Conservation (phyloP, 1,140 invertebrate species). For the Hypsibius dujardini region DNA sequence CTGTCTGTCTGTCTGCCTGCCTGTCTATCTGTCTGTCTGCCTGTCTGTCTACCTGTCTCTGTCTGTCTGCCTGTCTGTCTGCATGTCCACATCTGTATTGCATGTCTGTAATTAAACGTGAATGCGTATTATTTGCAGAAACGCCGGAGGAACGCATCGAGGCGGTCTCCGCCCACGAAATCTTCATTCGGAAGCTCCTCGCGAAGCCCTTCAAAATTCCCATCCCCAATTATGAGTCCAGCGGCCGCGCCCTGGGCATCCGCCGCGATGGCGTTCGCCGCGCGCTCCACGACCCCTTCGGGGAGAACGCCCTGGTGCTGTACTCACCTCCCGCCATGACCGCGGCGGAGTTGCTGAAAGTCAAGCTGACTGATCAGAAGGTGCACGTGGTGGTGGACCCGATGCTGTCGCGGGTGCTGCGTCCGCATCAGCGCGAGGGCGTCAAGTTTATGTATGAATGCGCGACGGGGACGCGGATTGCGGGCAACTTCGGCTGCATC, state of each 20-base stretch:
- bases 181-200: slow-evolving; percentile 57
- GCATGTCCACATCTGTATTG: too few species aligned
- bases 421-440: slow-evolving; percentile 96
- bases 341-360: slow-evolving; percentile 53
- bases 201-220: slow-evolving; percentile 85
- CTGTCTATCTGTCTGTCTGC: too few species aligned
- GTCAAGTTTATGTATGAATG: slow-evolving; percentile 99
- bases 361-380: slow-evolving; percentile 39
- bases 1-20: too few species aligned
- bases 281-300: slow-evolving; percentile 77
- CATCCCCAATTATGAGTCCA: slow-evolving; percentile 65
- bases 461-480: slow-evolving; percentile 76
- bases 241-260: slow-evolving; percentile 51
- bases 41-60: too few species aligned
- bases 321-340: slow-evolving; percentile 62
- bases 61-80: too few species aligned
- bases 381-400: slow-evolving; percentile 92
- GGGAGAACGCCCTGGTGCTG: slow-evolving; percentile 75
- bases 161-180: slow-evolving; percentile 48
- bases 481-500: slow-evolving; percentile 74
- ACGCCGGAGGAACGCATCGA: too few species aligned
- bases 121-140: too few species aligned
- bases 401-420: slow-evolving; percentile 61
- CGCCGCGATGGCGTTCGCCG: slow-evolving; percentile 47
- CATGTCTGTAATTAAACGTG: too few species aligned